Base-by-base conservation (phyloP, 2,888 invertebrate genomes). In the Dryococelus australis region DNA sequence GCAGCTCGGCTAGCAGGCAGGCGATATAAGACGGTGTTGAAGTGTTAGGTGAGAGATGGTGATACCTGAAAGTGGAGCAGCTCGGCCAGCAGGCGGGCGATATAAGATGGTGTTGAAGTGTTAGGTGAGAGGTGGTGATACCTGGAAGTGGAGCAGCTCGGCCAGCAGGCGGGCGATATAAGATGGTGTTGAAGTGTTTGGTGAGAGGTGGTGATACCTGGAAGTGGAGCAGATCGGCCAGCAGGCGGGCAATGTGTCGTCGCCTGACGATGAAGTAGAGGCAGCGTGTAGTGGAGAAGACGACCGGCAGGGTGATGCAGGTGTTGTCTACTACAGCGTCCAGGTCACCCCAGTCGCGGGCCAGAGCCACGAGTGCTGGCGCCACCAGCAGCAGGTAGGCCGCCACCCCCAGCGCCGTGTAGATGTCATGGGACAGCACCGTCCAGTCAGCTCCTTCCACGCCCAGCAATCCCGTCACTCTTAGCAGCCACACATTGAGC, bases 141-240 rank as follows among this genome's bases (percentile, higher is more conserved):
- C 65, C 65, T 65, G 13, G 65, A 65, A 65, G 65, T 3, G 93
- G 51, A 91, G 92, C 13, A 93, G 90, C 0, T 93, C 93, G 87
- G 93, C 91, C 93, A 93, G 93, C 86, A 93, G 93, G 90, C 93
- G 93, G 16, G 93, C 91, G 86, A 93, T 93, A n/a, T n/a, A n/a
- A n/a, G n/a, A n/a, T n/a, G n/a, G n/a, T n/a, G n/a, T n/a, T n/a
- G n/a, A n/a, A n/a, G 4, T 1, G 35, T 35, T 3, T 5, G 47
- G 47, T 13, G 47, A 16, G 47, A 47, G 12, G 47, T 13, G 12
- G 2, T 10, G 12, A 8, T 47, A 65, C 65, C 65, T 65, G 13
- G 65, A 65, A 65, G 65, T 3, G 93, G 51, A 91, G 92, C 13
- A 93, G 90, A 0, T 93, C 93, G 87, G 93, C 91, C 93, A 93